Evolutionary conservation across 2,888 invertebrate genomes (phyloP), one percentile per base, ranked within the genome.

Genomic region (Lepidochitona cinerea): DNA sequence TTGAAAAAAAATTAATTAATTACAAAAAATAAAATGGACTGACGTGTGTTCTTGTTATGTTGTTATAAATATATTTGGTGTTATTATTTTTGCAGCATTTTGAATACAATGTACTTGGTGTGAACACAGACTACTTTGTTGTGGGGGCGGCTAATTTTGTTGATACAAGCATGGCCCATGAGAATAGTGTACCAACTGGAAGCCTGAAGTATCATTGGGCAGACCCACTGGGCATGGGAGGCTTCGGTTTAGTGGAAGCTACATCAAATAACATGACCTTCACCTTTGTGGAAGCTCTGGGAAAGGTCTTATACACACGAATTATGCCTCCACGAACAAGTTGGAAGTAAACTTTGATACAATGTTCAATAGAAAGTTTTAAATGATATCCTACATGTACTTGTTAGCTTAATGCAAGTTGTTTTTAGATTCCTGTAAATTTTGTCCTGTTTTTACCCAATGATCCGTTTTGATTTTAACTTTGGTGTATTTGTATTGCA

Each of bases 131-230:
- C 70, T 91, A 91, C 77, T 87, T 91, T 74, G 87, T 92, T 1
- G 89, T 89, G 12, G 92, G 92, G 12, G 90, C 91, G 2, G 91
- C 89, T 6, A 90, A 91, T 73, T 88, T 91, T 76, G 85, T 89
- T 5, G 90, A 91, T 70, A 75, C 82, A 1, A 89, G 88, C 23
- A 81, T 79, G 0, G 81, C 76, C 14, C 89, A 92, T 81, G 78
- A 77, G 23, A 75, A 80, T 5, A 59, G 72, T 14, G 87, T 91
- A 3, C 90, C 90, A 4, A 14, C 70, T 0, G 82, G 79, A 1
- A 83, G 85, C 5, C 80, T 84, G 18, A 83, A 84, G 71, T 90
- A 87, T 75, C 84, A 83, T 81, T 91, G 91, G 87, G 91, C 89
- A 69, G 85, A 88, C 70, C 75, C 81, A n/a, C 53, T 79, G 12